A percentile compares a stretch with the other conserved stretches of the same genome.
Evolutionary conservation across 2,888 invertebrate genomes (phyloP).

Genomic region (Lithophane leautieri): DNA sequence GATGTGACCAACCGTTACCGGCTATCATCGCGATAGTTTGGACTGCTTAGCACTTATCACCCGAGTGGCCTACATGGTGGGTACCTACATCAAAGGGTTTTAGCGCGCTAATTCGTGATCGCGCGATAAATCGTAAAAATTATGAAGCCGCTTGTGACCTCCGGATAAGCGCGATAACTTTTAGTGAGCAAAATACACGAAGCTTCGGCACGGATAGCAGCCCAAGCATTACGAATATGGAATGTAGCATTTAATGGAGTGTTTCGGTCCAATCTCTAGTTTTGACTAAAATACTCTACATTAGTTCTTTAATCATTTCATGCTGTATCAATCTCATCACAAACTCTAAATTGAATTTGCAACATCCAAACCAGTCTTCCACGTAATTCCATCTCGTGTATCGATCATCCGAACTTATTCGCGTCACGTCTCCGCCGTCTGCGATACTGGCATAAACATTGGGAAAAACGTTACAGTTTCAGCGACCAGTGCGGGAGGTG

Average conservation of each 20-base stretch:
- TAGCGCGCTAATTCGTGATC: too few species aligned
- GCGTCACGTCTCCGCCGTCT: constrained; percentile 72
- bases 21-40: too few species aligned
- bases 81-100: too few species aligned
- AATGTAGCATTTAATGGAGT: not conserved
- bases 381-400: constrained; percentile 60
- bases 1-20: too few species aligned
- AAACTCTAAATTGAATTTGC: constrained; percentile 54
- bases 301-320: constrained; percentile 1
- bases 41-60: too few species aligned
- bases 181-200: too few species aligned
- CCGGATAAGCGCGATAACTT: too few species aligned
- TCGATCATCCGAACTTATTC: constrained; percentile 63
- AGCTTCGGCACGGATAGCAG: too few species aligned
- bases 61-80: too few species aligned
- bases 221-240: too few species aligned
- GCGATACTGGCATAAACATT: constrained; percentile 87
- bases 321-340: constrained; percentile 37
- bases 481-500: constrained; percentile 49
- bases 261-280: not conserved
- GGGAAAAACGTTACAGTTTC: constrained; percentile 80
- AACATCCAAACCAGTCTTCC: constrained; percentile 54
- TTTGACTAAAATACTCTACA: not conserved
- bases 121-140: too few species aligned
- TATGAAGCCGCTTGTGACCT: too few species aligned